These are phyloP conservation scores for Pyrocephalus nanus DNA, from an alignment of 2,797 vertebrate species.

Conservation along the genomic window DNA sequence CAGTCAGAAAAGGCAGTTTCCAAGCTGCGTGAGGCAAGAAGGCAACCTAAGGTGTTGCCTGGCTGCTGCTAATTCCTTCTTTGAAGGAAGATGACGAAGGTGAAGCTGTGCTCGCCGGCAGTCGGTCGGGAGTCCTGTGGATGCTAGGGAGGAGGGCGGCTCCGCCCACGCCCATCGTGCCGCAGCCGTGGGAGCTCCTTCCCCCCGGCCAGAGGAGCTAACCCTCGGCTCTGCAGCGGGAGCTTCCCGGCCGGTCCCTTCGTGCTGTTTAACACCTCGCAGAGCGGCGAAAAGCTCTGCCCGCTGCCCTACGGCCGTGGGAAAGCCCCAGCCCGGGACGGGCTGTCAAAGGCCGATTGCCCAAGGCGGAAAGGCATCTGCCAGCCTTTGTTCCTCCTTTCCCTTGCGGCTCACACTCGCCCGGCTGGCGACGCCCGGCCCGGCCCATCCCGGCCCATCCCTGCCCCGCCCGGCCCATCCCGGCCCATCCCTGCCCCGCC, in stretches of 20 bases:
- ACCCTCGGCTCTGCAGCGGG: neutral
- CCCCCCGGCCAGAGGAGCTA: fast-evolving
- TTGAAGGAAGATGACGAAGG: fast-evolving
- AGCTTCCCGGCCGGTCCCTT: neutral
- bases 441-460: neutral
- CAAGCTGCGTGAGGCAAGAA: neutral
- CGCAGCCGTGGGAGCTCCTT: fast-evolving
- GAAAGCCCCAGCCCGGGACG: neutral
- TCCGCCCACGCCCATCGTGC: fast-evolving
- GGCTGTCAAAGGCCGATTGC: fast-evolving
- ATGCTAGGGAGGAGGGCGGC: fast-evolving
- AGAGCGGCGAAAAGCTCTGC: neutral
- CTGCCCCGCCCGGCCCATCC: neutral
- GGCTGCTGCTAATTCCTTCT: neutral
- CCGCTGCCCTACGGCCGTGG: neutral
- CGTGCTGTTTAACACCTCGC: neutral
- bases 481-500: neutral
- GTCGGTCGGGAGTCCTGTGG: fast-evolving
- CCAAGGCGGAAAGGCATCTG: fast-evolving
- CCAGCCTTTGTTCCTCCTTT: fast-evolving
- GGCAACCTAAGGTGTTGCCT: neutral
- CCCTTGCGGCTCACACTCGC: fast-evolving
- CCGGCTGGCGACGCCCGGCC: neutral
- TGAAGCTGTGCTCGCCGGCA: neutral
- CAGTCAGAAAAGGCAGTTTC: neutral